These are phyloP conservation scores for Aegypius monachus DNA, from an alignment of 2,113 vertebrate genomes.

Conservation along the genomic window DNA sequence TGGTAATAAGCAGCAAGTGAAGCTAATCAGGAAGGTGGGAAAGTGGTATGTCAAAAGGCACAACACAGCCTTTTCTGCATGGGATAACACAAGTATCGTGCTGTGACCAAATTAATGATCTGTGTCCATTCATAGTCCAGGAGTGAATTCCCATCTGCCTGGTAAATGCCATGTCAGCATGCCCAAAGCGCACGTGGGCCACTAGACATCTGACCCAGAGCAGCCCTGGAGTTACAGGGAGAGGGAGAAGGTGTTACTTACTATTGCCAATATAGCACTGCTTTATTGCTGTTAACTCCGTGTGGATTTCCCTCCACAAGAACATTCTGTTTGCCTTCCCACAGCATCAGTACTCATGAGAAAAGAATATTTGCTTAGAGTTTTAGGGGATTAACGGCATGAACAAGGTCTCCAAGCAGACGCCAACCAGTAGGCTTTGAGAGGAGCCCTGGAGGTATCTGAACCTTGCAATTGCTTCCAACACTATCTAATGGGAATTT, in stretches of 20 bases:
- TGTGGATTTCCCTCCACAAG: background rate
- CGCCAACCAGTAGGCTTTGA: background rate
- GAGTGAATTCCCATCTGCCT: background rate
- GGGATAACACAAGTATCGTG: background rate
- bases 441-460: background rate
- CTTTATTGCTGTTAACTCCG: background rate
- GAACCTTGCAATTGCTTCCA: background rate
- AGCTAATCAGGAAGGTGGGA: background rate
- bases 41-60: background rate
- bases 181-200: rapidly evolving
- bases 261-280: background rate
- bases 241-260: background rate
- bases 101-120: background rate
- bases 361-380: background rate
- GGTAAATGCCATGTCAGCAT: background rate
- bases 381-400: background rate
- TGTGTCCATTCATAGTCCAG: background rate
- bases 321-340: background rate
- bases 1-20: background rate
- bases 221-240: background rate
- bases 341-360: background rate
- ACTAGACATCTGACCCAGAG: background rate
- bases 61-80: background rate
- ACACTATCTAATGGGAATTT: background rate
- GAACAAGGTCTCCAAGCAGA: background rate